A percentile compares a stretch with the other conserved stretches of the same genome.
Evolutionary conservation across 2,113 vertebrate species (phyloP).

Genomic region (Astur gentilis): DNA sequence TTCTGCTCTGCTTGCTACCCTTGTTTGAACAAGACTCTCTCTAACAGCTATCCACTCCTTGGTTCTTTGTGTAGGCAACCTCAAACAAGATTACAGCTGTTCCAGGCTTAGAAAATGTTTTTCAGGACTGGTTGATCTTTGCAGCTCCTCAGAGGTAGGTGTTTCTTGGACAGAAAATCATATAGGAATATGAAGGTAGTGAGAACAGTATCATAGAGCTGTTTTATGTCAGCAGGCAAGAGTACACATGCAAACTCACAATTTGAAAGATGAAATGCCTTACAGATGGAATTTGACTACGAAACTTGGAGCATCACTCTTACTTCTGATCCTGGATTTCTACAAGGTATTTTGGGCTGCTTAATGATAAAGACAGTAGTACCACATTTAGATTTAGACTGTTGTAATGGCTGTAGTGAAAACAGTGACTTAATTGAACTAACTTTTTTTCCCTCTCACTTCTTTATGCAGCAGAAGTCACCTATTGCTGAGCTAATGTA

Average conservation of each 20-base stretch:
- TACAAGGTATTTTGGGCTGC: not conserved
- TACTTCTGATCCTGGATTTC: not conserved
- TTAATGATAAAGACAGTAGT: not conserved
- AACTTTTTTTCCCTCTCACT: not conserved
- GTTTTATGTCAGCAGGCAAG: not conserved
- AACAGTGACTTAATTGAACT: not conserved
- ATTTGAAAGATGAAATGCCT: not conserved
- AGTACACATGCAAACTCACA: not conserved
- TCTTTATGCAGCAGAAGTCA: not conserved
- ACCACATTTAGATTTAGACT: not conserved
- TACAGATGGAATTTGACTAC: not conserved
- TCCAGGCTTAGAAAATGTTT: not conserved
- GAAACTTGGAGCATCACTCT: not conserved
- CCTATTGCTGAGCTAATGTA: not conserved
- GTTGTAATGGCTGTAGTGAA: not conserved
- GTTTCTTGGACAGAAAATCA: not conserved
- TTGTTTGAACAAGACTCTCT: not conserved
- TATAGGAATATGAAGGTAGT: not conserved
- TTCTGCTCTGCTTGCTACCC: not conserved
- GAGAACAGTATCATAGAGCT: not conserved
- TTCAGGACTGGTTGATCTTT: not conserved
- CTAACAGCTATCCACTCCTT: not conserved
- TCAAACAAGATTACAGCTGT: not conserved
- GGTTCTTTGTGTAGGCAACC: not conserved
- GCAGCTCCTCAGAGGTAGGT: not conserved